Evolutionary conservation across 2,113 vertebrate species (phyloP).

Genomic region (Amphiprion percula): DNA sequence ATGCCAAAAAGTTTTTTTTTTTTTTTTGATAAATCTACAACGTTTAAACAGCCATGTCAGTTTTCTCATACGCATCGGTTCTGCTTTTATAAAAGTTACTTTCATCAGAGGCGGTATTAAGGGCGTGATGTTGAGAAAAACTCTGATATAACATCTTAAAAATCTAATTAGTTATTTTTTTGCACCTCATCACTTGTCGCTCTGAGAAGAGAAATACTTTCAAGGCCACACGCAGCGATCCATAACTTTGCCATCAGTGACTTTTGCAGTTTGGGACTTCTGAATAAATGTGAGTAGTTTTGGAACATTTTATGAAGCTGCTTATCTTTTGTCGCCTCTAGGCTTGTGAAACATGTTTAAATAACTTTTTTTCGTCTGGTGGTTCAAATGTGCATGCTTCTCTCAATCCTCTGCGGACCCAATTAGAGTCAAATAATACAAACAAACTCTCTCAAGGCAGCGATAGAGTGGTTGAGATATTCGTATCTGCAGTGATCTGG

Average conservation of each 20-base stretch:
- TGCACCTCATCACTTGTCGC: not conserved
- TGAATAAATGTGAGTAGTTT: constrained; percentile 30
- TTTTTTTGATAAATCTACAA: no score
- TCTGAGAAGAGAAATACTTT: constrained; percentile 14
- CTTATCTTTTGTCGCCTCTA: constrained; percentile 52
- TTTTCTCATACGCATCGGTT: not conserved
- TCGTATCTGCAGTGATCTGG: constrained; percentile 52
- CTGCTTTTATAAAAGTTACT: not conserved
- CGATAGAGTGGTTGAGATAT: constrained; percentile 49
- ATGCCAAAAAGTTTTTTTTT: no score
- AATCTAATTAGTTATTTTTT: constrained; percentile 18
- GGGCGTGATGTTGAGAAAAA: no score
- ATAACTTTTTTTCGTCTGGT: constrained; percentile 32
- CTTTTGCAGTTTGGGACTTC: constrained; percentile 8
- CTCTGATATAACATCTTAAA: not conserved
- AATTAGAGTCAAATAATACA: constrained; percentile 77
- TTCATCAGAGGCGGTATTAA: no score
- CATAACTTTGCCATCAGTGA: constrained; percentile 18
- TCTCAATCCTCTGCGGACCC: constrained; percentile 66
- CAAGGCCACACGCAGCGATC: constrained; percentile 11
- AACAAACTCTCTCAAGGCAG: constrained; percentile 65
- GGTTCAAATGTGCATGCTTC: constrained; percentile 49
- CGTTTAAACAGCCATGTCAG: no score
- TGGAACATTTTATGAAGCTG: constrained; percentile 31
- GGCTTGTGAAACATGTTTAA: constrained; percentile 54